phyloP scores from a whole-genome alignment of 2,888 invertebrate species.

The Eupithecia pulchellata region DNA sequence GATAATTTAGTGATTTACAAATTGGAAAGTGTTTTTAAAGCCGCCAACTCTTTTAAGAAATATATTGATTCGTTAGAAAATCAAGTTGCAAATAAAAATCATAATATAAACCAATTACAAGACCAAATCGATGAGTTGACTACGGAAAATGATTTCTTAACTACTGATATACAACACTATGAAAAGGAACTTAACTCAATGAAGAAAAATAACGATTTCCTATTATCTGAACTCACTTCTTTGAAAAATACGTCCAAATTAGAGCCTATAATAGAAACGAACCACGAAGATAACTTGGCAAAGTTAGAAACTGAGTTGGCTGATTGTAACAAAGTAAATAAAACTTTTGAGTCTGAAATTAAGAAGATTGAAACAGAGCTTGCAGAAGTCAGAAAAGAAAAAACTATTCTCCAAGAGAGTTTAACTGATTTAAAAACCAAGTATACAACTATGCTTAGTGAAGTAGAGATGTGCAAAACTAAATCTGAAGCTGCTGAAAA shows the following conservation, averaged over 20 bases:
- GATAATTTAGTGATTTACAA: slow-evolving; percentile 73
- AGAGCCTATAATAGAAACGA: slow-evolving; percentile 88
- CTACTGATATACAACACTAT: slow-evolving; percentile 77
- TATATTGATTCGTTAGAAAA: slow-evolving; percentile 86
- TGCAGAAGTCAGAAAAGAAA: slow-evolving; percentile 71
- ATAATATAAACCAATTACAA: slow-evolving; percentile 80
- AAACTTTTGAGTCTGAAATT: slow-evolving; percentile 86
- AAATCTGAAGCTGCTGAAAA: slow-evolving; percentile 79
- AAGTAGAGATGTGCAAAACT: slow-evolving; percentile 73
- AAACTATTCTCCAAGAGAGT: slow-evolving; percentile 79
- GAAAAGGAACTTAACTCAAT: slow-evolving; percentile 88
- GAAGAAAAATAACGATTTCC: slow-evolving; percentile 89
- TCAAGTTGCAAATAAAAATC: slow-evolving; percentile 84
- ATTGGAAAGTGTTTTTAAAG: slow-evolving; percentile 83
- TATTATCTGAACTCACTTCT: slow-evolving; percentile 88
- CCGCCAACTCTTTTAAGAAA: slow-evolving; percentile 84
- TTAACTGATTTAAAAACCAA: slow-evolving; percentile 82
- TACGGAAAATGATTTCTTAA: slow-evolving; percentile 79
- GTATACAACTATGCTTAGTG: slow-evolving; percentile 79
- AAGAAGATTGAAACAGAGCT: slow-evolving; percentile 84
- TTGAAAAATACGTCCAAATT: slow-evolving; percentile 87
- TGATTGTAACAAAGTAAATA: slow-evolving; percentile 84
- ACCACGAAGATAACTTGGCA: slow-evolving; percentile 88
- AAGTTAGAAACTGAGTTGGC: slow-evolving; percentile 88
- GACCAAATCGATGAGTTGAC: slow-evolving; percentile 85